A percentile compares a stretch with the other conserved stretches of the same genome.
Evolutionary conservation across 2,888 invertebrate species (phyloP).

Genomic region (Malthinus flaveolus): DNA sequence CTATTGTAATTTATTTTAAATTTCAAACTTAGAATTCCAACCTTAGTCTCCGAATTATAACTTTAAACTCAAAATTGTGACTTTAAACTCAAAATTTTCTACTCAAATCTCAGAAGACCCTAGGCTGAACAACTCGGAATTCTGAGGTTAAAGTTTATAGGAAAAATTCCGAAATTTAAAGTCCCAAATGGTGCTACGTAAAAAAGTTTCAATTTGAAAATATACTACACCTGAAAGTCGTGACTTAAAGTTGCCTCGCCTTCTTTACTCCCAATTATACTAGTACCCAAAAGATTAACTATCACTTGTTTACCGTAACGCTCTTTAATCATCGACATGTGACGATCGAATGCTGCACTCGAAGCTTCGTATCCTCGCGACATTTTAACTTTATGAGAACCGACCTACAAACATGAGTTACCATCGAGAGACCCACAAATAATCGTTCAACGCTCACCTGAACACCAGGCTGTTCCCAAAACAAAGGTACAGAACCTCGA

Average conservation of each 20-base stretch:
- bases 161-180: too few species aligned
- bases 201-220: not conserved
- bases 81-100: too few species aligned
- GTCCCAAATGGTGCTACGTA: too few species aligned
- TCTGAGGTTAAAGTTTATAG: too few species aligned
- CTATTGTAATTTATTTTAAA: conserved; percentile 8
- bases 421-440: not conserved
- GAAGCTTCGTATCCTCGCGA: conserved; percentile 95
- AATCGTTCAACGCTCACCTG: conserved; percentile 59
- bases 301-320: conserved; percentile 91
- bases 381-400: conserved; percentile 97
- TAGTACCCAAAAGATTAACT: conserved; percentile 90
- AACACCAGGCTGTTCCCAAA: conserved; percentile 99
- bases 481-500: conserved; percentile 95
- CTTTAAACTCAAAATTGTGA: too few species aligned
- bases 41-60: too few species aligned
- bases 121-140: too few species aligned
- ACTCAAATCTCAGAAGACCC: too few species aligned
- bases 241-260: conserved; percentile 95
- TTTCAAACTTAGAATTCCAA: too few species aligned
- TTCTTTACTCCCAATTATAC: conserved; percentile 91
- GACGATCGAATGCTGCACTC: conserved; percentile 89
- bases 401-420: conserved; percentile 64
- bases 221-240: conserved; percentile 71
- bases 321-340: conserved; percentile 81